phyloP scores from a whole-genome alignment of 2,888 invertebrate species.

The Alsophila aescularia region DNA sequence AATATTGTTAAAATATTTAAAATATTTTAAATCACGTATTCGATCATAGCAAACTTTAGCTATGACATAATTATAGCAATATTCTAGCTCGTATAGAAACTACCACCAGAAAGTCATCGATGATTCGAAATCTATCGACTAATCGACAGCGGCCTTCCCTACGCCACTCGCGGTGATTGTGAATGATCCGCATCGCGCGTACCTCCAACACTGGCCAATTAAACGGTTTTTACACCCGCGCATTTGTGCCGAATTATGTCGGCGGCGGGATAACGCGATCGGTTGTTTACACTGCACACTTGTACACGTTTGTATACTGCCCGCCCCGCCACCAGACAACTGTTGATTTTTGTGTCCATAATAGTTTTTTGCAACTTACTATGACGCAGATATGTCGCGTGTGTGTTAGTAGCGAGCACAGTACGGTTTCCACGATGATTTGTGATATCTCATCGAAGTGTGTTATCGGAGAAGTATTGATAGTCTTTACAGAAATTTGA shows the following conservation, averaged over 20 bases:
- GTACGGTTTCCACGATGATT: background rate
- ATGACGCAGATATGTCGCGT: conserved; percentile 33
- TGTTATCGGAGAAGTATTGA: background rate
- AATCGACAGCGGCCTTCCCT: conserved; percentile 53
- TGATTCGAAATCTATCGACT: conserved; percentile 28
- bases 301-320: conserved; percentile 34
- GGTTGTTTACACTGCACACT: conserved; percentile 22
- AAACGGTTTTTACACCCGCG: conserved; percentile 79
- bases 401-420: background rate
- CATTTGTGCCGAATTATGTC: conserved; percentile 71
- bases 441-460: conserved; percentile 8
- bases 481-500: too few species aligned
- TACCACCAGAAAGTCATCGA: conserved; percentile 21
- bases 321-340: conserved; percentile 31
- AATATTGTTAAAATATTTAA: too few species aligned
- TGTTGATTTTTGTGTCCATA: conserved; percentile 41
- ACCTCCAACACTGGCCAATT: conserved; percentile 63
- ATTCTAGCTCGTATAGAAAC: too few species aligned
- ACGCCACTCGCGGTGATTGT: conserved; percentile 63
- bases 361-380: conserved; percentile 46
- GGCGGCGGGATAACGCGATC: conserved; percentile 46
- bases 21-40: too few species aligned
- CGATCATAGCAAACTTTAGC: too few species aligned
- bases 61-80: too few species aligned
- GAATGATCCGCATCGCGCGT: conserved; percentile 69